Percentiles rank a stretch among this genome's conserved stretches.
These are phyloP conservation scores for Electrophaes corylata DNA, from an alignment of 2,888 invertebrate genomes.

Conservation along the genomic window DNA sequence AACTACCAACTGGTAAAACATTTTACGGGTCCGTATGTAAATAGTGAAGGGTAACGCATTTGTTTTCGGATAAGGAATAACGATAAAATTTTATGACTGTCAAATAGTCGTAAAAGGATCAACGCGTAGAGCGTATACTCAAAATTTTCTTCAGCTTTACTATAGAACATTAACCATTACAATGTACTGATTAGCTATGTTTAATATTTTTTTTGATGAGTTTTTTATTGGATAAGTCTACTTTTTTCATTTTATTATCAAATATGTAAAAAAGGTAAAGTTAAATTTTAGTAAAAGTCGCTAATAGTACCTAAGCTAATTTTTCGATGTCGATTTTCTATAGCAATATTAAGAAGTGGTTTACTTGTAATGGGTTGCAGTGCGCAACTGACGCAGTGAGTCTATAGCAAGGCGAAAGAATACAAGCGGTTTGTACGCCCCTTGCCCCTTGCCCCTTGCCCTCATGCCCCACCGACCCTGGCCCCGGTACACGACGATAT, in stretches of 20 bases:
- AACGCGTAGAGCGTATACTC: slow-evolving; percentile 50
- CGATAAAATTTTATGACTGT: slow-evolving; percentile 60
- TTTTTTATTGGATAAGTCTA: no score
- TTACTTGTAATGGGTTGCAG: slow-evolving; percentile 1
- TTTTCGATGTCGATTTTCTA: neutral
- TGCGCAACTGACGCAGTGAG: neutral
- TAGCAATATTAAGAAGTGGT: neutral
- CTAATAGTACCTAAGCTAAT: no score
- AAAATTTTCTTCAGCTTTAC: slow-evolving; percentile 41
- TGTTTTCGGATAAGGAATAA: slow-evolving; percentile 46
- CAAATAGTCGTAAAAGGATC: slow-evolving; percentile 62
- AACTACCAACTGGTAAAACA: neutral
- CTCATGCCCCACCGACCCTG: slow-evolving; percentile 59
- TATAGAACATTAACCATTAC: slow-evolving; percentile 1
- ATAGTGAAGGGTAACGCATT: slow-evolving; percentile 28
- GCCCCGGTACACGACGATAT: slow-evolving; percentile 66
- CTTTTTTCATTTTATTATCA: no score
- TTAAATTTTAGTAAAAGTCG: neutral
- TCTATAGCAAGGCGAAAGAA: neutral
- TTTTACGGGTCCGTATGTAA: slow-evolving; percentile 4
- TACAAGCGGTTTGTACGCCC: slow-evolving; percentile 20
- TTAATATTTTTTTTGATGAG: no score
- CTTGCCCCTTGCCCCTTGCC: slow-evolving; percentile 33
- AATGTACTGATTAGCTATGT: neutral
- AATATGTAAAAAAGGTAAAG: no score